A percentile compares a stretch with the other conserved stretches of the same genome.
These are phyloP conservation scores for Drosophila saltans DNA, from an alignment of 1,140 invertebrate genomes.

Conservation along the genomic window DNA sequence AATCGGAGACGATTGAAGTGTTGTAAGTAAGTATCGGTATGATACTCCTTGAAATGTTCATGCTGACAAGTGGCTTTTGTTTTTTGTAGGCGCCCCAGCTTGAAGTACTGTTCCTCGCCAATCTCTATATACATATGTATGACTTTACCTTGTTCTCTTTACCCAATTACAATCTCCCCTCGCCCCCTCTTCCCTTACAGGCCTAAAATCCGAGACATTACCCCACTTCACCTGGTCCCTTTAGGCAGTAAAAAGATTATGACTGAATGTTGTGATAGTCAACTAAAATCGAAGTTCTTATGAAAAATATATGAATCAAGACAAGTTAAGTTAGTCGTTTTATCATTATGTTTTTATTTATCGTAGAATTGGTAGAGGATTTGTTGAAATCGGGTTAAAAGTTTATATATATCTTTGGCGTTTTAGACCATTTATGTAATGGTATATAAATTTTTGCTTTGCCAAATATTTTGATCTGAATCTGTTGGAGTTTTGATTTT, in stretches of 20 bases:
- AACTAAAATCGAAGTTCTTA: neutral
- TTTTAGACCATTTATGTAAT: no score
- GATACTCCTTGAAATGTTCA: constrained; percentile 36
- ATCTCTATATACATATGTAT: constrained; percentile 17
- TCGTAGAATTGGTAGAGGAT: no score
- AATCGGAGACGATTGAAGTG: constrained; percentile 59
- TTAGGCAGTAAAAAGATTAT: neutral
- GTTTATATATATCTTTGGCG: no score
- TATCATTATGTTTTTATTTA: no score
- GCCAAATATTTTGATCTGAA: no score
- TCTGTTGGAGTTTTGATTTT: no score
- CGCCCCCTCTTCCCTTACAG: no score
- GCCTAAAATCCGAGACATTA: neutral
- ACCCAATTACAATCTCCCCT: constrained; percentile 37
- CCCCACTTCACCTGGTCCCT: neutral
- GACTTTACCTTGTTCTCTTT: constrained; percentile 56
- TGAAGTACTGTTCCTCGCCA: constrained; percentile 8
- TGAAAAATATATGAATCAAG: constrained; percentile 1
- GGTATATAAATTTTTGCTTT: no score
- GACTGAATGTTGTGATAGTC: neutral
- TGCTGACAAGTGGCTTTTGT: constrained; percentile 50
- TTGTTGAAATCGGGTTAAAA: no score
- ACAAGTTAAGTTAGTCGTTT: neutral
- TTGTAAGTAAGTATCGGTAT: constrained; percentile 40
- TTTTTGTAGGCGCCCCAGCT: constrained; percentile 29